Conservation (phyloP, 2,113 vertebrate genomes). For the Rhynchomys soricoides region DNA sequence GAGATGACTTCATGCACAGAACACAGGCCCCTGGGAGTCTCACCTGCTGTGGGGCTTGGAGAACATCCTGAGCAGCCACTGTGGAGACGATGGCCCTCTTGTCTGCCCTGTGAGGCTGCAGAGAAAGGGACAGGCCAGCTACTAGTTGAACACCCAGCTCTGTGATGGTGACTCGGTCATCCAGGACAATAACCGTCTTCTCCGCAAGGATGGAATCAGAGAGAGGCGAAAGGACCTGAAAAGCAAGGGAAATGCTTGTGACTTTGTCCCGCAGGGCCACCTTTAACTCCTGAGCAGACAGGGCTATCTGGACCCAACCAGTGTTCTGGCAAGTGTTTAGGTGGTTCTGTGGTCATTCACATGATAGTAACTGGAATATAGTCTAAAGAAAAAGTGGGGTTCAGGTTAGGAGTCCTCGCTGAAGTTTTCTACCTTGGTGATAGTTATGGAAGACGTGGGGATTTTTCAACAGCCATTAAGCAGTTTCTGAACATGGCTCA, state of each 20-base stretch:
- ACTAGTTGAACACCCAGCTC: conserved; percentile 95
- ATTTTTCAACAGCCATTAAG: neutral
- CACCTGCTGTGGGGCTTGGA: conserved; percentile 93
- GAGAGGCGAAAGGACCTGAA: conserved; percentile 95
- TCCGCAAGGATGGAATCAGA: conserved; percentile 98
- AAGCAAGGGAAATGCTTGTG: neutral
- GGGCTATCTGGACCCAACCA: neutral
- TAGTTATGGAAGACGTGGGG: neutral
- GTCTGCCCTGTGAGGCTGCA: conserved; percentile 89
- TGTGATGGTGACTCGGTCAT: conserved; percentile 95
- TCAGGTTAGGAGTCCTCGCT: neutral
- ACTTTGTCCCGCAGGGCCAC: accelerated
- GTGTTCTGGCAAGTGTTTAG: neutral
- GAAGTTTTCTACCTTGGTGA: neutral
- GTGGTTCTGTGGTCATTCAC: neutral
- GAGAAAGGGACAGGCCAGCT: conserved; percentile 90
- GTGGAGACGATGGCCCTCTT: conserved; percentile 90
- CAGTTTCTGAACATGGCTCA: neutral
- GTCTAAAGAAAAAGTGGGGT: neutral
- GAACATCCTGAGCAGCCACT: conserved; percentile 90
- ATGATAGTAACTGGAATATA: accelerated
- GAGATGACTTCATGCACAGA: accelerated
- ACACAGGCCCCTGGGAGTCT: accelerated
- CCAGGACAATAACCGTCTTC: conserved; percentile 95
- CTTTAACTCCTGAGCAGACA: neutral